These are phyloP conservation scores for Meta bourneti DNA, from an alignment of 2,888 invertebrate genomes.

Conservation along the genomic window DNA sequence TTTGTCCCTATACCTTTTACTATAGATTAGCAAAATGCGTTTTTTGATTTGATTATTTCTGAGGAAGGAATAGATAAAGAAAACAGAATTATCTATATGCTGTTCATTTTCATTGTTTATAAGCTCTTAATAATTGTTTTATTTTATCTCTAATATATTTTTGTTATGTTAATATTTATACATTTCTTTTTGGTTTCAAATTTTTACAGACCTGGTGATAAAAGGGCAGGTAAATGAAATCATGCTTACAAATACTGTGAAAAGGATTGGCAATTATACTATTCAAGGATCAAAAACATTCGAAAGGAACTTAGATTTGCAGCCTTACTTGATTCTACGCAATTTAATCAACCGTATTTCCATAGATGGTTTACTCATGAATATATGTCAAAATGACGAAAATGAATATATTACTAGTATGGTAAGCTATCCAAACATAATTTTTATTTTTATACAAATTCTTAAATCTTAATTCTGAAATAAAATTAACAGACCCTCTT, in stretches of 20 bases:
- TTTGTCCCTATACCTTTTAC: too few relatives aligned
- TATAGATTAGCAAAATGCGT: too few relatives aligned
- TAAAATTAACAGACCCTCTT: too few relatives aligned
- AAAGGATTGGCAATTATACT: not conserved
- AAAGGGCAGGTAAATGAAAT: conserved; percentile 12
- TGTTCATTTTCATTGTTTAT: too few relatives aligned
- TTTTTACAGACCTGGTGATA: conserved; percentile 13
- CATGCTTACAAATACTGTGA: not conserved
- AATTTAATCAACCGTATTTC: conserved; percentile 11
- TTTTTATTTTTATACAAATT: not conserved
- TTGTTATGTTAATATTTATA: not conserved
- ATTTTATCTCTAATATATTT: not conserved
- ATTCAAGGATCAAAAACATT: conserved; percentile 22
- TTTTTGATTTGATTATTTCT: too few relatives aligned
- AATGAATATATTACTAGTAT: conserved; percentile 6
- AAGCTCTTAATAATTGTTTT: not conserved
- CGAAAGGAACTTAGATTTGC: not conserved
- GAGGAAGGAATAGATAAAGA: too few relatives aligned
- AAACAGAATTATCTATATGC: too few relatives aligned
- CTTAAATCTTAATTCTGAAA: too few relatives aligned
- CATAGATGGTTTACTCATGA: not conserved
- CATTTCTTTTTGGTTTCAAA: not conserved
- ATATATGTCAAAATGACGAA: not conserved
- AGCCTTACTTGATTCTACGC: not conserved
- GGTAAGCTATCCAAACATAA: conserved; percentile 3